A percentile compares a stretch with the other conserved stretches of the same genome.
Conservation (phyloP, 2,113 vertebrate species). For the Istiophorus platypterus region DNA sequence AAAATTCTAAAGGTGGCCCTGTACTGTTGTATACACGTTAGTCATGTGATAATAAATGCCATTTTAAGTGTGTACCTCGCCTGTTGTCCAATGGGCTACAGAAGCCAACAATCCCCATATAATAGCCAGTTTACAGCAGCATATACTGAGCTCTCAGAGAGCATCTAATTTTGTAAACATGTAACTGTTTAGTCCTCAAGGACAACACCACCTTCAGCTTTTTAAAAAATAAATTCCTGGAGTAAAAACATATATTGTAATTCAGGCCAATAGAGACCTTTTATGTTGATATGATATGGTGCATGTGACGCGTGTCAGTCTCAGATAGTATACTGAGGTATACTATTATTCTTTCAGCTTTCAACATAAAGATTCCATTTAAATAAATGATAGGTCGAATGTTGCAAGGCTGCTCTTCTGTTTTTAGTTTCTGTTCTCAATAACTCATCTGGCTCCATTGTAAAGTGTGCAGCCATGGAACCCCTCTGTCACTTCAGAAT, state of each 20-base stretch:
- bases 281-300: neutral
- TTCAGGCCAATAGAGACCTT: neutral
- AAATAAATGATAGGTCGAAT: neutral
- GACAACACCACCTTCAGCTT: too few species aligned
- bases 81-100: neutral
- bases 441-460: neutral
- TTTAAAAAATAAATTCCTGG: too few species aligned
- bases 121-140: neutral
- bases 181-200: too few species aligned
- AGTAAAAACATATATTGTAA: too few species aligned
- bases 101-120: neutral
- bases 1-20: neutral
- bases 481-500: neutral
- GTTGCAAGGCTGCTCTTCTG: neutral
- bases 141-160: neutral
- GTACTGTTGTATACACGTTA: neutral
- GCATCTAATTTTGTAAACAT: too few species aligned
- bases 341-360: neutral
- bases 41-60: neutral
- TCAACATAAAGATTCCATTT: neutral
- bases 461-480: neutral
- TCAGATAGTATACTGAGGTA: too few species aligned
- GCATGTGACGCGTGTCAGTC: neutral
- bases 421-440: neutral
- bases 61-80: neutral